Evolutionary conservation across 2,113 vertebrate species (phyloP), one percentile per base, ranked within the genome.

Genomic region (Trachemys scripta): DNA sequence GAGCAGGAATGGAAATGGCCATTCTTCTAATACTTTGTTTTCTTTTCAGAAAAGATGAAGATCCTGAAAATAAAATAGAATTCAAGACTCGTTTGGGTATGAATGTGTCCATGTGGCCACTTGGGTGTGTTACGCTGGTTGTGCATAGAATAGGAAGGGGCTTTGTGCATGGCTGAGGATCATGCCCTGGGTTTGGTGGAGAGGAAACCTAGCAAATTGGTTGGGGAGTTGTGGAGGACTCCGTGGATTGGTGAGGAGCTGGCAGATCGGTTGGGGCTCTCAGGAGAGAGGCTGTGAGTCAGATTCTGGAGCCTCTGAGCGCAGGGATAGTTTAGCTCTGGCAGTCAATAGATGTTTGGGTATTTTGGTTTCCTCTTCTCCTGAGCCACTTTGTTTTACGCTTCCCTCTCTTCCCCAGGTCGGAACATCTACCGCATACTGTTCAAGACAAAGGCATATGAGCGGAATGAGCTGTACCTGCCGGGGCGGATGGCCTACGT

Each of bases 21-120:
- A 10, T 3, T 2, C 56, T 69, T 56, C 47, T 25, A 14, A 5
- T 84, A 47, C 69, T 27, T 31, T 90, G 51, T 20, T 79, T 56
- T 92, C 42, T 97, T 78, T 91, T 95, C 93, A 99, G 99, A 97
- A 99, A 99, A 97, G 99, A 99, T 96, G 98, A 99, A 95, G 99
- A 99, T 97, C 99, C 99, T 4, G 99, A 99, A 97, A 99, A 99
- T 97, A 99, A 99, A 98, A 99, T 99, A n/a, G 99, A 99, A 97
- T 99, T 99, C 87, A 99, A 99, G 98, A 99, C 99, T 31, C 99
- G 99, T 2, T 96, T 99, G 5, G 99, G 99, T 99, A 98, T 99
- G 99, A 51, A 69, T 27, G 1, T 45, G 29, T 65, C 56, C 7
- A 19, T 56, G 16, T 4, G 19, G 2, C 10, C 45, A 12, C 38